Evolutionary conservation across 2,113 vertebrate species (phyloP).

Genomic region (Bambusicola thoracicus): DNA sequence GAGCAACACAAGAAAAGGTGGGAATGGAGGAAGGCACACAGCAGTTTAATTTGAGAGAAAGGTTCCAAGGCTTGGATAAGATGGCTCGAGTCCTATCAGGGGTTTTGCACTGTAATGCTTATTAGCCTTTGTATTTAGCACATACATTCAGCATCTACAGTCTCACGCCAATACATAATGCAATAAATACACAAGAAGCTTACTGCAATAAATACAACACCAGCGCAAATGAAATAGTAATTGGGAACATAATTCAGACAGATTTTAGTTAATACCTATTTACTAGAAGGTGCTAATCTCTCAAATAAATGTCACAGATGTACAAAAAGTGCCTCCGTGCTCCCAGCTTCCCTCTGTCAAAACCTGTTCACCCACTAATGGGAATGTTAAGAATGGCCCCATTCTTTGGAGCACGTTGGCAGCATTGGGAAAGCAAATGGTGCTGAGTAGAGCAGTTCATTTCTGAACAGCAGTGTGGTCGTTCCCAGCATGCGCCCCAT

Average conservation of each 20-base stretch:
- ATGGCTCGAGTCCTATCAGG: not conserved
- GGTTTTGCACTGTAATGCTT: not conserved
- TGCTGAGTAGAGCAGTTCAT: not conserved
- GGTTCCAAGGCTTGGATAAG: not conserved
- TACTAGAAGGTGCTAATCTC: constrained; percentile 51
- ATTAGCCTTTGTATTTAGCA: not conserved
- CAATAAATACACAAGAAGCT: constrained; percentile 38
- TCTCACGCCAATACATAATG: not conserved
- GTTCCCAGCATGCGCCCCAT: not conserved
- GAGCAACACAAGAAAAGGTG: not conserved
- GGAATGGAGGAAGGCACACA: not conserved
- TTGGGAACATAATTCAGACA: constrained; percentile 63
- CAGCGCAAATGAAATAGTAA: constrained; percentile 51
- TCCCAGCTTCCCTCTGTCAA: not conserved
- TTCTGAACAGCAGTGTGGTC: not conserved
- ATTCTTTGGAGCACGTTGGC: not conserved
- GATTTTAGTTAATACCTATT: constrained; percentile 67
- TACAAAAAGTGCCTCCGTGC: not conserved
- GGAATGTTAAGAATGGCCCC: constrained; percentile 9
- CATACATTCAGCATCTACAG: not conserved
- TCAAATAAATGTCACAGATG: constrained; percentile 7
- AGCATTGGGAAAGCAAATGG: not conserved
- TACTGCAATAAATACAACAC: constrained; percentile 39
- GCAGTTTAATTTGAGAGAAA: not conserved
- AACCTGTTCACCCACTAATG: not conserved